phyloP scores from a whole-genome alignment of 2,797 vertebrate genomes.

The Enteromius radiatus region DNA sequence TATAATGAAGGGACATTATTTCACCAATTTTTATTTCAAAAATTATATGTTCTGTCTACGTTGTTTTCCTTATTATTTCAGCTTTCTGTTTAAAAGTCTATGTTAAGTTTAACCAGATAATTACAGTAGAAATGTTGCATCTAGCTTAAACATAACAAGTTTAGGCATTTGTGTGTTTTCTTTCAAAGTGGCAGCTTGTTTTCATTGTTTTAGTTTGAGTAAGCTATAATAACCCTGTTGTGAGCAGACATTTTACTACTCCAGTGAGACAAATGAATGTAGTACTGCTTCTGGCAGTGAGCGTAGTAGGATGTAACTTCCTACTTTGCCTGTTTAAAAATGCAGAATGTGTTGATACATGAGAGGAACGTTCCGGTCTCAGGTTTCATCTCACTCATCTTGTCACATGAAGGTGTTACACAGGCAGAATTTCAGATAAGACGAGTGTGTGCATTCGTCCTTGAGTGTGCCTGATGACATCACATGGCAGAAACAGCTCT shows the following conservation, averaged over 20 bases:
- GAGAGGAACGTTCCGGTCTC: conserved; percentile 26
- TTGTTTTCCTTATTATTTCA: no score
- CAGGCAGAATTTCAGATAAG: conserved; percentile 7
- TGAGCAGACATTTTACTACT: background rate
- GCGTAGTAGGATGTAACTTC: conserved; percentile 6
- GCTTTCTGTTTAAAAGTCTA: background rate
- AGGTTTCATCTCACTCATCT: background rate
- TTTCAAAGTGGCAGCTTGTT: background rate
- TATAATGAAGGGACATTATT: no score
- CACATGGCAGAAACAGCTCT: background rate
- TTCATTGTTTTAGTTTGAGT: background rate
- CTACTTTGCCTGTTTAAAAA: conserved; percentile 33
- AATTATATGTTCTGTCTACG: no score
- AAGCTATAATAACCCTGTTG: background rate
- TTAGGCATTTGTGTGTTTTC: background rate
- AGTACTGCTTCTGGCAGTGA: background rate
- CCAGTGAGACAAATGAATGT: background rate
- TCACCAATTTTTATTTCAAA: no score
- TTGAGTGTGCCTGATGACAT: conserved; percentile 13
- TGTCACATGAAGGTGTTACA: conserved; percentile 9
- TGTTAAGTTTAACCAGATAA: background rate
- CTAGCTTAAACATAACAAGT: background rate
- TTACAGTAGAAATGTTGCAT: background rate
- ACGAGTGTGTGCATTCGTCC: background rate
- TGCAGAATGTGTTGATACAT: conserved; percentile 30